Evolutionary conservation across 2,113 vertebrate species (phyloP).

Genomic region (Oxygymnocypris stewartii): DNA sequence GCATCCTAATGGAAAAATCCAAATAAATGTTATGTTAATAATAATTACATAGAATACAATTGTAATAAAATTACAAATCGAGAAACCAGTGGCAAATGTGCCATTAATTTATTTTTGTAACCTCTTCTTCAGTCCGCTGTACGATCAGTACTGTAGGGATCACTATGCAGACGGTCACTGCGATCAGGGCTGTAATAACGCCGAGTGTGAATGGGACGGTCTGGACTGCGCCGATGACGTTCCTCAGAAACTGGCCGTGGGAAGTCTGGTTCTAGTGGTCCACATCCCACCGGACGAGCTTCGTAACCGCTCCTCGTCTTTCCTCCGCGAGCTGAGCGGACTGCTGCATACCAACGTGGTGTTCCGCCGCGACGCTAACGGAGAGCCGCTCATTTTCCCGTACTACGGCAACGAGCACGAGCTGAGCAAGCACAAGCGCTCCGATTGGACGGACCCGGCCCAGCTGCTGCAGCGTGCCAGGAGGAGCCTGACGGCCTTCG

Average conservation of each 20-base stretch:
- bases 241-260: slow-evolving; percentile 87
- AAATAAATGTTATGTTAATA: background rate
- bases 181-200: slow-evolving; percentile 96
- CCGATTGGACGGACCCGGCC: slow-evolving; percentile 74
- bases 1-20: background rate
- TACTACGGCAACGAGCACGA: slow-evolving; percentile 92
- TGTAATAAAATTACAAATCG: background rate
- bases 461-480: slow-evolving; percentile 70
- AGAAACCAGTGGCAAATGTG: background rate
- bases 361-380: slow-evolving; percentile 82
- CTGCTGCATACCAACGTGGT: slow-evolving; percentile 93
- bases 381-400: slow-evolving; percentile 87
- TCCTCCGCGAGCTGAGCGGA: slow-evolving; percentile 91
- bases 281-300: slow-evolving; percentile 85
- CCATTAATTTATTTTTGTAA: background rate
- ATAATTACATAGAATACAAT: background rate
- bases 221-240: slow-evolving; percentile 89
- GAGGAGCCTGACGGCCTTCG: slow-evolving; percentile 66
- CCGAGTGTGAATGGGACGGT: slow-evolving; percentile 95
- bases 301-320: slow-evolving; percentile 86
- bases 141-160: slow-evolving; percentile 97
- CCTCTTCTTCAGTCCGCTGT: slow-evolving; percentile 81
- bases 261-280: slow-evolving; percentile 90
- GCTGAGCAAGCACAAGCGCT: slow-evolving; percentile 89
- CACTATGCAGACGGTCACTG: slow-evolving; percentile 94